Conservation (phyloP, 1,140 invertebrate species). For the Mactra quadrangularis region DNA sequence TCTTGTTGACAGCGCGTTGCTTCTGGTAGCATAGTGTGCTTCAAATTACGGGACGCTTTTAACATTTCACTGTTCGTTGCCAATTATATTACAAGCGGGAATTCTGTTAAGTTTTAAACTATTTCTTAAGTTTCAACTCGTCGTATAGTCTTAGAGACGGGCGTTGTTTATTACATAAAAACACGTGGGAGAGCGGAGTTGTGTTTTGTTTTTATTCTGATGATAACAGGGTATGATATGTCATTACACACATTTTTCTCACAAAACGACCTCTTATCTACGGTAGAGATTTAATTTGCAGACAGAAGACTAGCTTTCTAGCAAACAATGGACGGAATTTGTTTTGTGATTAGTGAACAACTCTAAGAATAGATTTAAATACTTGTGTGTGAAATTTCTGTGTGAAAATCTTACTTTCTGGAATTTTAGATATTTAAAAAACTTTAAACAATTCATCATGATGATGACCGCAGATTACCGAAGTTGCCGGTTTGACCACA, state of each 20-base stretch:
- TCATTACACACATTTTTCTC: slow-evolving; percentile 40
- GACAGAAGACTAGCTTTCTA: neutral
- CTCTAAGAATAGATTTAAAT: slow-evolving; percentile 1
- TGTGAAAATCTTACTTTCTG: neutral
- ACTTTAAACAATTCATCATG: slow-evolving; percentile 65
- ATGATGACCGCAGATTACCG: slow-evolving; percentile 82
- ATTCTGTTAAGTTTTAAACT: slow-evolving; percentile 17
- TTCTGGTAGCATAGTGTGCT: slow-evolving; percentile 1
- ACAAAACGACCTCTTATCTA: slow-evolving; percentile 31
- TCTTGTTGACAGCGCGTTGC: slow-evolving; percentile 23
- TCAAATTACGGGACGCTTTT: slow-evolving; percentile 5
- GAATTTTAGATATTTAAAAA: neutral
- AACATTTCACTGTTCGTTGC: slow-evolving; percentile 6
- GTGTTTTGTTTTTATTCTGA: slow-evolving; percentile 44
- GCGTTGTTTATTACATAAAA: slow-evolving; percentile 38
- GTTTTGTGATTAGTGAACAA: slow-evolving; percentile 5
- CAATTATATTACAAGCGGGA: slow-evolving; percentile 33
- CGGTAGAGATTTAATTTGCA: slow-evolving; percentile 38
- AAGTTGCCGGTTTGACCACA: slow-evolving; percentile 79
- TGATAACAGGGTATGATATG: slow-evolving; percentile 43
- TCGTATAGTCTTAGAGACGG: slow-evolving; percentile 1
- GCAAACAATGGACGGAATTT: slow-evolving; percentile 20
- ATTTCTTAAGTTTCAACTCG: slow-evolving; percentile 42
- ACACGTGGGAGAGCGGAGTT: slow-evolving; percentile 35
- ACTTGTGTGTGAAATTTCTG: too few relatives aligned